These are phyloP conservation scores for Antheraea yamamai DNA, from an alignment of 2,888 invertebrate genomes.

Conservation along the genomic window DNA sequence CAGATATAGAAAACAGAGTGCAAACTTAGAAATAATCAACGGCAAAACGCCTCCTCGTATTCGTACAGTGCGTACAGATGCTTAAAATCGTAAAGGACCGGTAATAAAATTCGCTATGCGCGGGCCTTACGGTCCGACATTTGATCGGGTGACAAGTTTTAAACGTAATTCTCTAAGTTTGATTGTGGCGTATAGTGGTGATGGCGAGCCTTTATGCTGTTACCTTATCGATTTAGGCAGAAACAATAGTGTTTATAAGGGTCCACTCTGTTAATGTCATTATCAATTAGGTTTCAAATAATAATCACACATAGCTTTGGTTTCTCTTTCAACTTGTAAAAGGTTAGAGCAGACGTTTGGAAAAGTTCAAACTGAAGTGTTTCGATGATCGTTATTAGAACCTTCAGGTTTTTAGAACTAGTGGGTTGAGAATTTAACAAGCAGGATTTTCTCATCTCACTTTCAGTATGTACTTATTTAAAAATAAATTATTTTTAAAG, in stretches of 20 bases:
- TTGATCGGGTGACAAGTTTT: slow-evolving; percentile 62
- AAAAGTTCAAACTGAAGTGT: background rate
- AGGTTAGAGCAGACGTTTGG: background rate
- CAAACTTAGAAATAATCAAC: background rate
- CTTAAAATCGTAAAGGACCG: slow-evolving; percentile 62
- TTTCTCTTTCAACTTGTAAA: background rate
- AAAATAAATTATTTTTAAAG: too few relatives aligned
- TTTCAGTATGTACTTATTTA: background rate
- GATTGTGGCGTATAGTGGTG: background rate
- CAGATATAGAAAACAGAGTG: too few relatives aligned
- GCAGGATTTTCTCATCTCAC: background rate
- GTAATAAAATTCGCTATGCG: slow-evolving; percentile 64
- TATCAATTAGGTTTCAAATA: background rate
- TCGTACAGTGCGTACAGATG: slow-evolving; percentile 2
- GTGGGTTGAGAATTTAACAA: background rate
- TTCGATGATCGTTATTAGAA: background rate
- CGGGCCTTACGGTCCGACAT: slow-evolving; percentile 41
- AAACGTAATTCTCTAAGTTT: slow-evolving; percentile 30
- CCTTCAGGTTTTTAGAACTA: background rate
- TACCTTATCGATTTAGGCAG: background rate
- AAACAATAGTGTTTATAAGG: background rate
- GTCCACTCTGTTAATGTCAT: background rate
- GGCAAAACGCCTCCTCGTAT: background rate
- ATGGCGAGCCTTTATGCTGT: background rate
- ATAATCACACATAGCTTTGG: background rate